phyloP scores from a whole-genome alignment of 2,888 invertebrate species.

The Acholoe squamosa region DNA sequence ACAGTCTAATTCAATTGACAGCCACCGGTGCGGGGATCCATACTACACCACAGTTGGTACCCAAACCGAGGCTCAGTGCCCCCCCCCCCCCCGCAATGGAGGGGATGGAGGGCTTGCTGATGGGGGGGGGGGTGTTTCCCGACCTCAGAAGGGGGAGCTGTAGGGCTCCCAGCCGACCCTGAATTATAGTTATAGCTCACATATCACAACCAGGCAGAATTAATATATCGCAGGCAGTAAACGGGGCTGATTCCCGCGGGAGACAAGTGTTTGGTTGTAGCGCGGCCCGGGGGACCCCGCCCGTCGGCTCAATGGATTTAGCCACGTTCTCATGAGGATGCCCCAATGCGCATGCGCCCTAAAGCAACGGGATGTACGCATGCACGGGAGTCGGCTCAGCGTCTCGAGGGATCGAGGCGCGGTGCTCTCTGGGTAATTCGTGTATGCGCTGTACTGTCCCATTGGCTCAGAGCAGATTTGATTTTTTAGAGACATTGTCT shows the following conservation, averaged over 20 bases:
- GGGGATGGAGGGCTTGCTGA: too few relatives aligned
- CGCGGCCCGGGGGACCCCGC: not conserved
- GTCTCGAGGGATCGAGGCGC: not conserved
- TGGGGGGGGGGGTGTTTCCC: too few relatives aligned
- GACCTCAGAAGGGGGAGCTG: not conserved
- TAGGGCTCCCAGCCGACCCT: not conserved
- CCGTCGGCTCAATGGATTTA: slow-evolving; percentile 35
- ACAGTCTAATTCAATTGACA: too few relatives aligned
- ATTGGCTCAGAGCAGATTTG: not conserved
- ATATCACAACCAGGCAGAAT: slow-evolving; percentile 39
- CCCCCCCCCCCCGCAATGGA: too few relatives aligned
- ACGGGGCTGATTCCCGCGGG: slow-evolving; percentile 39
- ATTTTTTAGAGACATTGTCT: slow-evolving; percentile 10
- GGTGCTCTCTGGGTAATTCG: slow-evolving; percentile 2
- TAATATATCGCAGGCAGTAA: slow-evolving; percentile 49
- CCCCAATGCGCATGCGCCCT: slow-evolving; percentile 8
- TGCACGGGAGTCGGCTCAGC: not conserved
- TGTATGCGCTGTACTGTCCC: slow-evolving; percentile 8
- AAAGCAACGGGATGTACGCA: slow-evolving; percentile 35
- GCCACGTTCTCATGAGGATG: not conserved
- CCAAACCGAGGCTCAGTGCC: too few relatives aligned
- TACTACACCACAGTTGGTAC: too few relatives aligned
- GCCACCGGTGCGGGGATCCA: too few relatives aligned
- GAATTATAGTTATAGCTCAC: slow-evolving; percentile 52
- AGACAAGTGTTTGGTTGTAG: slow-evolving; percentile 59